These are phyloP conservation scores for Sipunculus nudus DNA, from an alignment of 2,888 invertebrate species.

Conservation along the genomic window DNA sequence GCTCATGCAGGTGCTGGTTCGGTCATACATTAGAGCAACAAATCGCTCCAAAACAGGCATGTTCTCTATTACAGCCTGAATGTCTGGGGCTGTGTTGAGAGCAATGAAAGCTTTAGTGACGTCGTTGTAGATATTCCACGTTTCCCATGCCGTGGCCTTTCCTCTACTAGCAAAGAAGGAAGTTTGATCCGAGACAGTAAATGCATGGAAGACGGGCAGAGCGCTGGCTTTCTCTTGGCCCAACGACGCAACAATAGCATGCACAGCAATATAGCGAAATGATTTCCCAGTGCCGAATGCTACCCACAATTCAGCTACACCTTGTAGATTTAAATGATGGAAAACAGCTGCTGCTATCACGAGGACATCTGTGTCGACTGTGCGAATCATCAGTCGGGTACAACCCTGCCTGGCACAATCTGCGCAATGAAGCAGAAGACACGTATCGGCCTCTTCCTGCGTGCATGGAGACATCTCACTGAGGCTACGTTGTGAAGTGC, in stretches of 20 bases:
- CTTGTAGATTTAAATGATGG: conserved; percentile 13
- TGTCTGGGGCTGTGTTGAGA: background rate
- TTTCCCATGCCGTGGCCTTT: conserved; percentile 25
- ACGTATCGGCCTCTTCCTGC: conserved; percentile 35
- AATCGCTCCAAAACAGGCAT: conserved; percentile 28
- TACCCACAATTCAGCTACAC: conserved; percentile 23
- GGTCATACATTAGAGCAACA: conserved; percentile 38
- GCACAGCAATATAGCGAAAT: conserved; percentile 30
- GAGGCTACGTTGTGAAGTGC: conserved; percentile 1
- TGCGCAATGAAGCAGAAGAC: conserved; percentile 23
- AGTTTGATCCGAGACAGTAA: conserved; percentile 31
- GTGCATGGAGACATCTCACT: conserved; percentile 20
- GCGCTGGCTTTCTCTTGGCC: conserved; percentile 15
- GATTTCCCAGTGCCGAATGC: conserved; percentile 26
- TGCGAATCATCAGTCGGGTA: conserved; percentile 14
- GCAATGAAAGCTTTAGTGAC: background rate
- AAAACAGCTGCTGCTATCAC: too few species aligned
- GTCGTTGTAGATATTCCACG: background rate
- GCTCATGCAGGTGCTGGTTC: conserved; percentile 7
- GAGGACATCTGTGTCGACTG: conserved; percentile 34
- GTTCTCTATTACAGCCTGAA: background rate
- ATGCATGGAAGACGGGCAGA: conserved; percentile 27
- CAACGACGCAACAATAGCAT: conserved; percentile 17
- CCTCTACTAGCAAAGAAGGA: conserved; percentile 20
- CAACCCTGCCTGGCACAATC: conserved; percentile 14